phyloP scores from a whole-genome alignment of 2,888 invertebrate genomes.

The Pyrocoelia pectoralis region DNA sequence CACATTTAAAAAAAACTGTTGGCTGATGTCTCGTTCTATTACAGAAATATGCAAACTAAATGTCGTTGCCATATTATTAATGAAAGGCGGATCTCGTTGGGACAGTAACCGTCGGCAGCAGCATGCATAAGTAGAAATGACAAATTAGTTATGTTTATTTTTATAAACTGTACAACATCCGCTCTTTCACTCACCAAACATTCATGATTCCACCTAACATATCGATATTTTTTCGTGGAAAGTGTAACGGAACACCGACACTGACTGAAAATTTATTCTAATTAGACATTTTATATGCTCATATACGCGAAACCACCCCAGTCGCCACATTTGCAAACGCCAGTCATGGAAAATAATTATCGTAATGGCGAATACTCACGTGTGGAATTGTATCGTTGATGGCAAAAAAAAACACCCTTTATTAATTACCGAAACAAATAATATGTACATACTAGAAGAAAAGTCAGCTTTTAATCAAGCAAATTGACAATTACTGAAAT shows the following conservation, averaged over 20 bases:
- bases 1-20: slow-evolving; percentile 16
- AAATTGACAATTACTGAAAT: background rate
- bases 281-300: slow-evolving; percentile 4
- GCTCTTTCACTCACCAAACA: slow-evolving; percentile 11
- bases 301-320: background rate
- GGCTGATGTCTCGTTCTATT: slow-evolving; percentile 17
- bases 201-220: background rate
- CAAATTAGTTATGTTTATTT: slow-evolving; percentile 29
- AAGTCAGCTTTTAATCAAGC: background rate
- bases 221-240: background rate
- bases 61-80: slow-evolving; percentile 41
- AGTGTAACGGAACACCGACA: background rate
- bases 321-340: background rate
- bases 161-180: slow-evolving; percentile 27
- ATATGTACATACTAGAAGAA: background rate
- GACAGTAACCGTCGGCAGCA: slow-evolving; percentile 42
- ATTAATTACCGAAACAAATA: background rate
- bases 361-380: background rate
- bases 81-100: slow-evolving; percentile 41
- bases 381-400: background rate
- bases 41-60: slow-evolving; percentile 30
- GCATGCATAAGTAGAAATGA: slow-evolving; percentile 28
- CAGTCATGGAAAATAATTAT: background rate
- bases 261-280: background rate
- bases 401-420: background rate